Conservation (phyloP, 2,888 invertebrate genomes). For the Parasteatoda lunata region DNA sequence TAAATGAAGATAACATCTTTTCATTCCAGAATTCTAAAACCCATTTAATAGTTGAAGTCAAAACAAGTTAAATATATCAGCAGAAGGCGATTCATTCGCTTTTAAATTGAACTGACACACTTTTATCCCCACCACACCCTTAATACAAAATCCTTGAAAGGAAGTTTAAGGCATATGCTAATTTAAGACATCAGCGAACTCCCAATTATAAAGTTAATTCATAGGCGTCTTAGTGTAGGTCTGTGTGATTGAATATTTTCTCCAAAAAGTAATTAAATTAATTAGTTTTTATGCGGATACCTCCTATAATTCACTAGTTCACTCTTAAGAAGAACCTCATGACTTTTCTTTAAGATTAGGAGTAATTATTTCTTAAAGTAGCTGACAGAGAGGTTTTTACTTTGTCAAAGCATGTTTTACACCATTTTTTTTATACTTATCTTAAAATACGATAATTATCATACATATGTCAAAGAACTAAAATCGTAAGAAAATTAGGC, state of each 20-base stretch:
- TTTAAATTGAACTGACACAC: constrained; percentile 46
- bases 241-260: constrained; percentile 43
- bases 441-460: too few species aligned
- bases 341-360: too few species aligned
- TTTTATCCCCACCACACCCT: constrained; percentile 41
- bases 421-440: too few species aligned
- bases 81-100: constrained; percentile 29
- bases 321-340: too few species aligned
- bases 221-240: constrained; percentile 34
- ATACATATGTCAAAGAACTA: too few species aligned
- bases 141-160: constrained; percentile 19
- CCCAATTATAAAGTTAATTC: constrained; percentile 50
- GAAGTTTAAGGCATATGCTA: neutral
- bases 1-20: neutral
- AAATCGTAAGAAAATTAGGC: too few species aligned
- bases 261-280: constrained; percentile 45
- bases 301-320: neutral
- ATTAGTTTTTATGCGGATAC: constrained; percentile 43
- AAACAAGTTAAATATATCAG: constrained; percentile 33
- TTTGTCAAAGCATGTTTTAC: too few species aligned
- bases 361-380: too few species aligned
- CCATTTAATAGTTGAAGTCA: constrained; percentile 1
- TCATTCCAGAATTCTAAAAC: neutral
- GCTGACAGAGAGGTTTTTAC: too few species aligned
- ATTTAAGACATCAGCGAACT: constrained; percentile 5